Evolutionary conservation across 1,140 invertebrate species (phyloP).

Genomic region (Sycobia sp.): DNA sequence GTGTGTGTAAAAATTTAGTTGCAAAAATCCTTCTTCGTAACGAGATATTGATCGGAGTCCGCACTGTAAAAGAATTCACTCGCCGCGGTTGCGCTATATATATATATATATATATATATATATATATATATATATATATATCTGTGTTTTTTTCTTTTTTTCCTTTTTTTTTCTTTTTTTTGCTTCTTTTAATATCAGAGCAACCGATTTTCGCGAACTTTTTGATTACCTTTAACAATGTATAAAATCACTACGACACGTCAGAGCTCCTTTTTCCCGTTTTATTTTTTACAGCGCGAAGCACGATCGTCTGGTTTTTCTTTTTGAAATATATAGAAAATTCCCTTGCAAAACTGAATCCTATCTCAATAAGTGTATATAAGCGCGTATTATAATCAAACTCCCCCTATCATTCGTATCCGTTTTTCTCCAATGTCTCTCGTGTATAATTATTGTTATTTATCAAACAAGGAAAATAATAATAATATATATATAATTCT

Average conservation of each 20-base stretch:
- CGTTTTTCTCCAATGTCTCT: no score
- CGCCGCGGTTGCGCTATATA: no score
- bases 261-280: not conserved
- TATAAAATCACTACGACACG: slow-evolving; percentile 8
- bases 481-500: no score
- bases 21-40: slow-evolving; percentile 26
- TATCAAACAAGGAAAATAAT: slow-evolving; percentile 21
- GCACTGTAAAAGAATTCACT: slow-evolving; percentile 13
- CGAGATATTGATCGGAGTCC: slow-evolving; percentile 18
- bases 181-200: not conserved
- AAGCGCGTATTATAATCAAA: not conserved
- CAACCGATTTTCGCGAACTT: not conserved
- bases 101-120: not conserved
- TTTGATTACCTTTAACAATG: slow-evolving; percentile 17
- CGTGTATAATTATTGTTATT: no score
- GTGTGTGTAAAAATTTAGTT: slow-evolving; percentile 34
- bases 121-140: not conserved
- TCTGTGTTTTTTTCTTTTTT: not conserved
- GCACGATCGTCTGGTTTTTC: slow-evolving; percentile 18
- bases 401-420: no score
- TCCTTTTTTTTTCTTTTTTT: slow-evolving; percentile 2
- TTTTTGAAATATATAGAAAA: slow-evolving; percentile 27
- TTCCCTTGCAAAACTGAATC: slow-evolving; percentile 19
- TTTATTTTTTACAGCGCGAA: slow-evolving; percentile 15
- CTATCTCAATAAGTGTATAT: not conserved